A percentile compares a stretch with the other conserved stretches of the same genome.
These are phyloP conservation scores for Ivindomyrus marchei DNA, from an alignment of 2,113 vertebrate genomes.

Conservation along the genomic window DNA sequence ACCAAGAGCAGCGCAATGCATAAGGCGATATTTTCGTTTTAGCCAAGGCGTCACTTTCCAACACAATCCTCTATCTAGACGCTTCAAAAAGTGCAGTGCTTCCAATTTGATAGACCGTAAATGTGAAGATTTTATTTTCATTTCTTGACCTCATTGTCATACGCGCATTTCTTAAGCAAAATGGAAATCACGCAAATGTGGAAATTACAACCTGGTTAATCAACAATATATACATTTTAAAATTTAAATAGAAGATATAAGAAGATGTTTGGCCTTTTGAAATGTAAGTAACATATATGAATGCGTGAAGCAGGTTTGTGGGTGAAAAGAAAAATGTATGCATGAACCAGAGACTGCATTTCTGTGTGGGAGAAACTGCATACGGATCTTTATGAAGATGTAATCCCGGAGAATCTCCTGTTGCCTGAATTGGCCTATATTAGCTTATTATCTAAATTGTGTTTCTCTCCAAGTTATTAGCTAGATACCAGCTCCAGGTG, in stretches of 20 bases:
- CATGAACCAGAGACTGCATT: background rate
- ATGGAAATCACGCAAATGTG: conserved; percentile 42
- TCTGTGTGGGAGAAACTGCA: conserved; percentile 8
- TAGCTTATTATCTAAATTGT: background rate
- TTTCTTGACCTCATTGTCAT: conserved; percentile 39
- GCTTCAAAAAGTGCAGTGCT: conserved; percentile 49
- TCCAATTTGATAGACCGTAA: conserved; percentile 31
- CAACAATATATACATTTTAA: conserved; percentile 39
- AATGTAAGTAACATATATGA: conserved; percentile 54
- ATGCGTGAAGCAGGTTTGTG: conserved; percentile 29
- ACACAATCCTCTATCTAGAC: conserved; percentile 44
- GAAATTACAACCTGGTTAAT: conserved; percentile 53
- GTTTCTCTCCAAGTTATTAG: conserved; percentile 2
- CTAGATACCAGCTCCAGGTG: background rate
- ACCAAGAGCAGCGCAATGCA: background rate
- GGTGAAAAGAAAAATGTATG: conserved; percentile 16
- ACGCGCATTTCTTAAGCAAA: conserved; percentile 35
- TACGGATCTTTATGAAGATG: background rate
- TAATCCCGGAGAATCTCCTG: conserved; percentile 22
- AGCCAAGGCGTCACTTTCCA: background rate
- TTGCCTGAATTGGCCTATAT: conserved; percentile 28
- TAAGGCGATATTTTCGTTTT: background rate
- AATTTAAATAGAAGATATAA: conserved; percentile 28
- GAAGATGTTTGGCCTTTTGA: conserved; percentile 41
- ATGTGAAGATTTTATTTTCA: conserved; percentile 45